Conservation (phyloP, 1,140 invertebrate species). For the Bradysia coprophila region DNA sequence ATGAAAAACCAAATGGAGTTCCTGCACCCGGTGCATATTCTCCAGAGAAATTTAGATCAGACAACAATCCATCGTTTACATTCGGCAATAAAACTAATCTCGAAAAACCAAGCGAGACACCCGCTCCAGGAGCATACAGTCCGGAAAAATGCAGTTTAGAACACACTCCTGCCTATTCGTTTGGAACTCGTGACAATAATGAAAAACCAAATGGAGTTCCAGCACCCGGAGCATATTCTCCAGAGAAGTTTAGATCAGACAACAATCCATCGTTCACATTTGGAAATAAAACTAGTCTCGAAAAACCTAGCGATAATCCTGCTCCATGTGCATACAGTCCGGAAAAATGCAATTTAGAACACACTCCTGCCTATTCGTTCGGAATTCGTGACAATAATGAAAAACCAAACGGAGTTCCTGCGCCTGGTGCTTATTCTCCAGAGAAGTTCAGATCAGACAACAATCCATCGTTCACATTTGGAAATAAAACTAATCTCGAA, state of each 20-base stretch:
- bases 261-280: constrained; percentile 30
- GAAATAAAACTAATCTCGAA: too few relatives aligned
- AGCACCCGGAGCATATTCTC: constrained; percentile 36
- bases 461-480: too few relatives aligned
- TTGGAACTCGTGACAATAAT: constrained; percentile 11
- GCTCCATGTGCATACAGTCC: background rate
- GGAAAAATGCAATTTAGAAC: background rate
- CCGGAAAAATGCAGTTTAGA: constrained; percentile 38
- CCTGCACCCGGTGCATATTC: constrained; percentile 32
- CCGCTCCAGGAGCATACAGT: constrained; percentile 37
- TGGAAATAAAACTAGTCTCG: constrained; percentile 33
- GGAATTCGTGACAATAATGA: too few relatives aligned
- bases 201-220: constrained; percentile 26
- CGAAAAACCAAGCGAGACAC: constrained; percentile 30
- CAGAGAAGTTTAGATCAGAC: constrained; percentile 35
- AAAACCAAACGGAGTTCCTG: constrained; percentile 11
- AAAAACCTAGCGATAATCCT: constrained; percentile 52
- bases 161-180: constrained; percentile 28
- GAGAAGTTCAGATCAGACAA: constrained; percentile 2
- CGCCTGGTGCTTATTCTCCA: background rate
- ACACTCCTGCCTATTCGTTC: background rate
- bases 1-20: too few relatives aligned
- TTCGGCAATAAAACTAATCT: constrained; percentile 30
- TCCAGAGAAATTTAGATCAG: constrained; percentile 39
- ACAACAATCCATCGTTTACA: constrained; percentile 34